Conservation (phyloP, 1,140 invertebrate genomes). For the Scaptomyza graminum region DNA sequence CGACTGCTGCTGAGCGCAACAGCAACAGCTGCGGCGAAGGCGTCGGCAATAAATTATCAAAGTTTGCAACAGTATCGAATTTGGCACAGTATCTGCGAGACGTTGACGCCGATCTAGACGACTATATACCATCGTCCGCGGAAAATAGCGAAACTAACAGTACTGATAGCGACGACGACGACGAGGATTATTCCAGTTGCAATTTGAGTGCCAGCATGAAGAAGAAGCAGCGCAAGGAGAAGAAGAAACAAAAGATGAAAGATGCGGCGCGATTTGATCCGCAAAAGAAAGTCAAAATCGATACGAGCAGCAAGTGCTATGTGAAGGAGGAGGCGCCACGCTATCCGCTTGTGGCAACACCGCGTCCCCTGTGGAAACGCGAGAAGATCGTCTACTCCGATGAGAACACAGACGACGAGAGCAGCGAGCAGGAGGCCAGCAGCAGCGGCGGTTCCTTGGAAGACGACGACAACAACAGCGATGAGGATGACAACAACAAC, state of each 20-base stretch:
- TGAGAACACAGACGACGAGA: conserved; percentile 79
- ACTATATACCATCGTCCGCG: conserved; percentile 81
- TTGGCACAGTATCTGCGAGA: conserved; percentile 83
- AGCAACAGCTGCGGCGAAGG: conserved; percentile 71
- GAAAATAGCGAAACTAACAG: conserved; percentile 67
- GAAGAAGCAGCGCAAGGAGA: conserved; percentile 80
- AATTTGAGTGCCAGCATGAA: conserved; percentile 79
- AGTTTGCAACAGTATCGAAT: conserved; percentile 84
- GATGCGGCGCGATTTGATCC: conserved; percentile 75
- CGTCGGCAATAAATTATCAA: conserved; percentile 83
- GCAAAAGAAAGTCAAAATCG: conserved; percentile 82
- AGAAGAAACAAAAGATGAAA: conserved; percentile 72
- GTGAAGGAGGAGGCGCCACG: conserved; percentile 85
- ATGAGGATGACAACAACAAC: conserved; percentile 77
- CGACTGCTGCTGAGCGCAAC: conserved; percentile 14
- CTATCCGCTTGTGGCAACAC: conserved; percentile 85
- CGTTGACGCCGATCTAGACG: conserved; percentile 83
- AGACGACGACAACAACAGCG: conserved; percentile 62
- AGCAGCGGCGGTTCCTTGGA: conserved; percentile 52
- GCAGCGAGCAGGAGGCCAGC: conserved; percentile 61
- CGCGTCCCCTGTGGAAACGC: conserved; percentile 85
- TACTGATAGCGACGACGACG: conserved; percentile 35
- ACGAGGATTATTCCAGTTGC: conserved; percentile 68
- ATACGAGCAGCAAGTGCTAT: conserved; percentile 79
- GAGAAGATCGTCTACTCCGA: conserved; percentile 80